Percentiles rank a stretch among this genome's conserved stretches.
phyloP scores from a whole-genome alignment of 2,888 invertebrate genomes.

The Zaprionus bogoriensis region DNA sequence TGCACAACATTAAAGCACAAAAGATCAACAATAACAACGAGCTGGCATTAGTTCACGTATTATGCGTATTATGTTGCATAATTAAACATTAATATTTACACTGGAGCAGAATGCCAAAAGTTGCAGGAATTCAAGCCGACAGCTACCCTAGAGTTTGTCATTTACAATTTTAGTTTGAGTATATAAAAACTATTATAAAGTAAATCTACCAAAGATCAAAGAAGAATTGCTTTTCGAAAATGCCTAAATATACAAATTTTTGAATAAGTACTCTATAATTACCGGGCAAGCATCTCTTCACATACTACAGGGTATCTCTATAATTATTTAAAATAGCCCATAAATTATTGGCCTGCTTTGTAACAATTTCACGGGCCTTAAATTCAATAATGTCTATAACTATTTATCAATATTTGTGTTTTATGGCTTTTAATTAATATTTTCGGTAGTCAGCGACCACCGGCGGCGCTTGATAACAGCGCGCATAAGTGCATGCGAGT shows the following conservation, averaged over 20 bases:
- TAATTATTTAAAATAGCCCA: conserved; percentile 21
- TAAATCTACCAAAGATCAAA: too few relatives aligned
- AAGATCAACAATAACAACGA: conserved; percentile 20
- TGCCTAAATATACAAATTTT: too few relatives aligned
- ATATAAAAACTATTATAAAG: too few relatives aligned
- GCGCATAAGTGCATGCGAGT: conserved; percentile 14
- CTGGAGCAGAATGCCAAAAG: conserved; percentile 4
- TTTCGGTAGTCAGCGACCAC: conserved; percentile 67
- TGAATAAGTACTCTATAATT: background rate
- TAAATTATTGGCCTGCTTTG: conserved; percentile 40
- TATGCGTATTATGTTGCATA: conserved; percentile 32
- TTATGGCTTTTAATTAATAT: conserved; percentile 72
- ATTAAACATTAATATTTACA: conserved; percentile 57
- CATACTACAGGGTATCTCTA: conserved; percentile 7
- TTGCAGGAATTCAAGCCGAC: background rate
- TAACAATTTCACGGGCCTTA: conserved; percentile 25
- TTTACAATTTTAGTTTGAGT: background rate
- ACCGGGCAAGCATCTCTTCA: background rate
- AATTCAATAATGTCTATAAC: conserved; percentile 52
- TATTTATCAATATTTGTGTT: conserved; percentile 68
- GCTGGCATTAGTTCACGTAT: conserved; percentile 24
- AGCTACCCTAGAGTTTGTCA: conserved; percentile 4
- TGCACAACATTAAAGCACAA: conserved; percentile 31
- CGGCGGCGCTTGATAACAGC: conserved; percentile 52
- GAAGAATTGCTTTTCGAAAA: too few relatives aligned